Evolutionary conservation across 2,113 vertebrate genomes (phyloP).

Genomic region (Diglossa brunneiventris): DNA sequence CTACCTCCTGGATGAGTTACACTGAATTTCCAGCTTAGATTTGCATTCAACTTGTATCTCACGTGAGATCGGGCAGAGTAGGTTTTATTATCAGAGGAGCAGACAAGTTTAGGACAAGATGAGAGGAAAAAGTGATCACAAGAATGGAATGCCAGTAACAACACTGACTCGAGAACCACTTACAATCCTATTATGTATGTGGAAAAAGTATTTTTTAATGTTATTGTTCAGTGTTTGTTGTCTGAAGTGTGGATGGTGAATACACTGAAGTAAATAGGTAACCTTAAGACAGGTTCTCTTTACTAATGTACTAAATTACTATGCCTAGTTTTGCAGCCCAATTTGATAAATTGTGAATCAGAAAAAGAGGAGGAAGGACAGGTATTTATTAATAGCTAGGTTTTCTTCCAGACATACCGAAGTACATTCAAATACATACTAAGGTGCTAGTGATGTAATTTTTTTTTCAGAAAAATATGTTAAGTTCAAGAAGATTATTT

Average conservation of each 20-base stretch:
- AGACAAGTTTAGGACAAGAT: background rate
- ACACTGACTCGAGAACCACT: background rate
- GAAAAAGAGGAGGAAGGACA: background rate
- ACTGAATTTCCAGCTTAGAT: background rate
- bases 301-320: background rate
- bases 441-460: background rate
- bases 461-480: background rate
- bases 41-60: background rate
- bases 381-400: background rate
- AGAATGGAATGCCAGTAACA: background rate
- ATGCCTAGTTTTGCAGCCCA: background rate
- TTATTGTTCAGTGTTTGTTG: background rate
- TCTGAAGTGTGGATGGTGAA: background rate
- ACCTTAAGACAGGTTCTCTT: background rate
- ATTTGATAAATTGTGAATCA: background rate
- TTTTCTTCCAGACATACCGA: background rate
- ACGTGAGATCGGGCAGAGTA: background rate
- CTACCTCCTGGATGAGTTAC: background rate
- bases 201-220: background rate
- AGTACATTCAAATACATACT: background rate
- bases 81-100: background rate
- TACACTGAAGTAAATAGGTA: background rate
- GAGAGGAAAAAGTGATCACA: background rate
- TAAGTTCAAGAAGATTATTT: background rate
- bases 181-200: background rate